Conservation (phyloP, 2,113 vertebrate species). For the Cichladusa arquata region DNA sequence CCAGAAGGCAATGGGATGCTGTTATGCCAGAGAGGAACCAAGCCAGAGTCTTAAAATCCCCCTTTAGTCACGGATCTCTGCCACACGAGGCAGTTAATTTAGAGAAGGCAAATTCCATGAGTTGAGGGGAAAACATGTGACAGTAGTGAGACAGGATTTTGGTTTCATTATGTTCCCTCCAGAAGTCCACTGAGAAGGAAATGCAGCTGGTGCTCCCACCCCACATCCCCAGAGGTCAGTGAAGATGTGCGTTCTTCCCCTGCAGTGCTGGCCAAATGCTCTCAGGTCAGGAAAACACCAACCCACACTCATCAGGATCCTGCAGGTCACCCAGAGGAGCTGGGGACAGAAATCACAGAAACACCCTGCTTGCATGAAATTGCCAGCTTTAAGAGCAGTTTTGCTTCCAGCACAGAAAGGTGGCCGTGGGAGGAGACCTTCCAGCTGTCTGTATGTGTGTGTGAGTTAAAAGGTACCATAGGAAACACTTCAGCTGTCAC, state of each 20-base stretch:
- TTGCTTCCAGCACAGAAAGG: neutral
- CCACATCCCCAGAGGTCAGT: neutral
- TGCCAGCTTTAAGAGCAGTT: neutral
- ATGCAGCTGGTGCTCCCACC: neutral
- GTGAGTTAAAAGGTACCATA: neutral
- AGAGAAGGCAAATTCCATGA: neutral
- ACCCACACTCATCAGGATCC: accelerated
- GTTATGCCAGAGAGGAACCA: neutral
- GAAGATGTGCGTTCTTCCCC: accelerated
- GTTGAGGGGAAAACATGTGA: neutral
- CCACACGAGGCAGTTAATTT: accelerated
- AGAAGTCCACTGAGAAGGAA: neutral
- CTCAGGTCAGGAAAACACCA: neutral
- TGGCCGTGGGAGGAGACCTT: neutral
- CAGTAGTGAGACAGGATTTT: neutral
- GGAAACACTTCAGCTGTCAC: neutral
- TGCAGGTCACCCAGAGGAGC: neutral
- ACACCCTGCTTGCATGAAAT: accelerated
- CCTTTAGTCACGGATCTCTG: neutral
- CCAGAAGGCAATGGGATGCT: neutral
- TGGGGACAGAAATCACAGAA: neutral
- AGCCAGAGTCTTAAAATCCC: neutral
- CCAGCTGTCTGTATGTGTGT: accelerated
- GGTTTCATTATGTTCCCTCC: neutral
- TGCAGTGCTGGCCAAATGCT: accelerated